Evolutionary conservation across 2,113 vertebrate species (phyloP).

Genomic region (Sander vitreus): DNA sequence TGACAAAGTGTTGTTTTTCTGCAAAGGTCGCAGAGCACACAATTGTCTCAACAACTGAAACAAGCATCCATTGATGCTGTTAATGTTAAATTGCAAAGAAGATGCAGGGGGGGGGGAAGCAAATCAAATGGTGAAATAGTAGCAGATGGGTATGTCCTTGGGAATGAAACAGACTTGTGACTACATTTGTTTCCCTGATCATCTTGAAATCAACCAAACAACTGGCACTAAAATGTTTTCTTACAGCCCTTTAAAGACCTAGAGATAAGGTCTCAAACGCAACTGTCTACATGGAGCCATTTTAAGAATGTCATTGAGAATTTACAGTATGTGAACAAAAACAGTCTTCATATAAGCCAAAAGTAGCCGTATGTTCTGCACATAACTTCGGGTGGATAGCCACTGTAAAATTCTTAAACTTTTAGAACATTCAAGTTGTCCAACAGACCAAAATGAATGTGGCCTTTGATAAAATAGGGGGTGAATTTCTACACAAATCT

Average conservation of each 20-base stretch:
- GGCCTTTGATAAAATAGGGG: not conserved
- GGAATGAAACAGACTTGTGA: slow-evolving; percentile 69
- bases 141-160: slow-evolving; percentile 26
- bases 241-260: slow-evolving; percentile 27
- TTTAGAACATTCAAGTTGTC: not conserved
- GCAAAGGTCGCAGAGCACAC: slow-evolving; percentile 68
- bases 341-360: not conserved
- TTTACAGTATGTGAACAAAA: not conserved
- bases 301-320: slow-evolving; percentile 30
- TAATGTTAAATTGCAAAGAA: slow-evolving; percentile 41
- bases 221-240: slow-evolving; percentile 62
- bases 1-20: slow-evolving; percentile 85
- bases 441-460: not conserved
- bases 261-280: slow-evolving; percentile 38
- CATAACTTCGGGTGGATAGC: not conserved
- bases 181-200: slow-evolving; percentile 51
- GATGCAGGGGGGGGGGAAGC: slow-evolving; percentile 17
- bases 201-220: slow-evolving; percentile 67
- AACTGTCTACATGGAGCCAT: slow-evolving; percentile 16
- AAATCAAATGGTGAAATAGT: slow-evolving; percentile 51
- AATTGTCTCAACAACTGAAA: slow-evolving; percentile 56
- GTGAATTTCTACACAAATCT: not conserved
- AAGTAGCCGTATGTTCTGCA: not conserved
- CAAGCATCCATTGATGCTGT: slow-evolving; percentile 64
- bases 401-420: not conserved